Evolutionary conservation across 2,113 vertebrate species (phyloP), one percentile per base, ranked within the genome.

Genomic region (Clarias macrocephalus): DNA sequence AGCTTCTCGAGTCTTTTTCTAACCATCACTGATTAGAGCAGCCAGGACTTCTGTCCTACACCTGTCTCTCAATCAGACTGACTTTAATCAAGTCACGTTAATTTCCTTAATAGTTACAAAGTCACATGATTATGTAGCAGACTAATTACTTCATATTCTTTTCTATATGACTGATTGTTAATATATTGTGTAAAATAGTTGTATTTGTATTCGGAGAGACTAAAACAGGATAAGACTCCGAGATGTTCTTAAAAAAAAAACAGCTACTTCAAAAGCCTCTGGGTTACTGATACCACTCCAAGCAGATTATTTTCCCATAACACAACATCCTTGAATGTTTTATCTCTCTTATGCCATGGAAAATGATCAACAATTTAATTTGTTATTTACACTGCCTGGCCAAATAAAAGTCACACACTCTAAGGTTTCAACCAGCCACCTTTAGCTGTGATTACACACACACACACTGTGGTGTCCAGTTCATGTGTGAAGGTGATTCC

Each of bases 1-100:
- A 82, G 79, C 83, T 88, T 77, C 18, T 85, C 15, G 1, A 30
- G 28, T 12, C 79, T 60, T 59, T 79, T 85, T 79, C 57, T 56
- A 80, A 56, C 42, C 57, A 23, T 63, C 8, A 9, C 72, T 76
- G 70, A 60, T 77, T 79, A 60, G 52, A 37, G 48, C 37, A n/a
- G 1, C 21, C 52, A 33, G 66, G 52, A 12, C 42, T 37, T 11
- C 52, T 23, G 52, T 48, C 21, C 52, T 1, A 62, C 73, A 77
- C 84, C 73, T 77, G 73, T 54, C 25, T 56, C 73, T 21, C 19
- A 33, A 80, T 23, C 57, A 37, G 79, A 60, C 56, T 13, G 19
- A 62, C 19, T 77, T 9, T 56, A 18, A 54, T 77, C 75, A 28
- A 28, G 48, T 33, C 16, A 33, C 18, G 8, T 57, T 33, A 7